Conservation (phyloP, 35 echinoderm and acorn worm genomes). For the Anneissia japonica region DNA sequence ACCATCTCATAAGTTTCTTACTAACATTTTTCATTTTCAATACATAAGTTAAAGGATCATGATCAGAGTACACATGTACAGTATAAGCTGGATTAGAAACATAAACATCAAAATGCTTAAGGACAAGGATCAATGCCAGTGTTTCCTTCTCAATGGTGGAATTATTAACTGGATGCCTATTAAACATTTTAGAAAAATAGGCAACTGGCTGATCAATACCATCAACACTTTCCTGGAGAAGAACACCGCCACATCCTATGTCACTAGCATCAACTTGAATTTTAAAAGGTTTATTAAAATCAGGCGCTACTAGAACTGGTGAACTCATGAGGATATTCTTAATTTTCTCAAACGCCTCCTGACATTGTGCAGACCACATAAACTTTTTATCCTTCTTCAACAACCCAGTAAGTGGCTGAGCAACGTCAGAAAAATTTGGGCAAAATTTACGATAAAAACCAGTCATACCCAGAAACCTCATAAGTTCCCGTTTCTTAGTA, state of each 20-base stretch:
- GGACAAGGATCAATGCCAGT: conserved; percentile 5
- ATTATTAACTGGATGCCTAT: conserved; percentile 17
- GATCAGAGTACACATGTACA: conserved; percentile 23
- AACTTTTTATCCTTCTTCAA: conserved; percentile 16
- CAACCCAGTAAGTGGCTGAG: not conserved
- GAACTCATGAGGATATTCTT: conserved; percentile 1
- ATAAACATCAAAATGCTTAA: conserved; percentile 17
- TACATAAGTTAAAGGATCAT: conserved; percentile 29
- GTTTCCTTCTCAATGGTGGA: conserved; percentile 24
- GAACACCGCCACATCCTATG: not conserved
- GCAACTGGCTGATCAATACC: conserved; percentile 12
- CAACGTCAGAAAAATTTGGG: conserved; percentile 4
- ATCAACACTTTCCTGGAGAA: not conserved
- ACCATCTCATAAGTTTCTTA: not conserved
- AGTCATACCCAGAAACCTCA: too few relatives aligned
- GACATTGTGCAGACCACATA: conserved; percentile 4
- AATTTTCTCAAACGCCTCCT: conserved; percentile 12
- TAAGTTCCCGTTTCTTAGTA: too few relatives aligned
- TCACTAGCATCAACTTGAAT: conserved; percentile 14
- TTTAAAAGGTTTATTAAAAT: conserved; percentile 16
- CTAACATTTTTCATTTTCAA: not conserved
- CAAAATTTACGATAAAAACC: not conserved
- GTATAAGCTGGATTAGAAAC: not conserved
- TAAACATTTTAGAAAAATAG: conserved; percentile 22
- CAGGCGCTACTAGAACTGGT: conserved; percentile 13